Conservation (phyloP, 1,140 invertebrate genomes). For the Meloidogyne floridensis region DNA sequence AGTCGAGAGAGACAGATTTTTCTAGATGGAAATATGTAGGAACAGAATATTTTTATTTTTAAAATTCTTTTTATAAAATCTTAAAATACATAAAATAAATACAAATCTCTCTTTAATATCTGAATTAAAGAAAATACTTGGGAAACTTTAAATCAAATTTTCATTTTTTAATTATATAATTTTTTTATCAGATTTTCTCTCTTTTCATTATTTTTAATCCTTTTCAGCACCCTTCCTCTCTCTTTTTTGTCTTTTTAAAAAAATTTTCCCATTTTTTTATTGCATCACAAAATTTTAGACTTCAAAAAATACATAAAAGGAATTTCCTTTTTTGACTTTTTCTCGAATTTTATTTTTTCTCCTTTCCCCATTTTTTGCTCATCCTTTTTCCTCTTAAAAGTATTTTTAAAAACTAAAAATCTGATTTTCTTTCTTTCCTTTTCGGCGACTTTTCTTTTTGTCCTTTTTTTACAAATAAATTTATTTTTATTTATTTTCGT, state of each 20-base stretch:
- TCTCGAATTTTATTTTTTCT: background rate
- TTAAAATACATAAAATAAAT: too few relatives aligned
- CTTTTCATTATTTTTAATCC: too few relatives aligned
- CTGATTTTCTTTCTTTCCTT: conserved; percentile 12
- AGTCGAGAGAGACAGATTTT: too few relatives aligned
- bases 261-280: background rate
- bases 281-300: conserved; percentile 3
- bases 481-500: background rate
- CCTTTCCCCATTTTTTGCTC: background rate
- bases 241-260: background rate
- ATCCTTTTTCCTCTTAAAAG: background rate
- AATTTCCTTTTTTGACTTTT: background rate
- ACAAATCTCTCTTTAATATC: too few relatives aligned
- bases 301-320: background rate
- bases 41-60: too few relatives aligned
- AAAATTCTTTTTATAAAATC: too few relatives aligned
- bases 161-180: too few relatives aligned
- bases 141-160: too few relatives aligned
- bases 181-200: too few relatives aligned
- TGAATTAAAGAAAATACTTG: too few relatives aligned
- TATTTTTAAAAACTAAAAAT: conserved; percentile 16
- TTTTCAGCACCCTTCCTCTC: too few relatives aligned
- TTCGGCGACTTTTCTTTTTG: background rate
- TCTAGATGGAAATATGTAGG: too few relatives aligned
- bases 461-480: conserved; percentile 3